These are phyloP conservation scores for Zonotrichia albicollis DNA, from an alignment of 2,797 vertebrate species.

Conservation along the genomic window DNA sequence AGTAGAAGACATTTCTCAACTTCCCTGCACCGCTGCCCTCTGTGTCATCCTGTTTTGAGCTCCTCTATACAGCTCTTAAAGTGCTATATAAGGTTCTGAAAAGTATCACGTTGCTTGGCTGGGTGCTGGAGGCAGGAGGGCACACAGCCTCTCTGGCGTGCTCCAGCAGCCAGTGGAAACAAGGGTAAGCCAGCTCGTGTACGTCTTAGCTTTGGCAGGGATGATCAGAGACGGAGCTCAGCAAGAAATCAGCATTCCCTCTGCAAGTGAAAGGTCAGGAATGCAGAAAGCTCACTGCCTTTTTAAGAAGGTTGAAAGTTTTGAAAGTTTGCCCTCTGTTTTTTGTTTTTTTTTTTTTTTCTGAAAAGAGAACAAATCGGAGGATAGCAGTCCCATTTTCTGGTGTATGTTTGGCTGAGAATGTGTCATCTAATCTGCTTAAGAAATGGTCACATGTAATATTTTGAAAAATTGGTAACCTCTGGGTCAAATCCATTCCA, in stretches of 20 bases:
- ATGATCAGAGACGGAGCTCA: conserved; percentile 42
- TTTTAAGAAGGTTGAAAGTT: conserved; percentile 43
- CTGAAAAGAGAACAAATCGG: not conserved
- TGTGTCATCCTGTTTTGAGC: conserved; percentile 15
- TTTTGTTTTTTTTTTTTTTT: not conserved
- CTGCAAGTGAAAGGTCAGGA: conserved; percentile 61
- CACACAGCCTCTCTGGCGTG: not conserved
- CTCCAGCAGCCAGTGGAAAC: conserved; percentile 49
- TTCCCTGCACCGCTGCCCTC: not conserved
- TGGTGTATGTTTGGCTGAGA: not conserved
- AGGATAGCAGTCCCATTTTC: not conserved
- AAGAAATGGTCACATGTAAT: not conserved
- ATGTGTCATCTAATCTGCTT: not conserved
- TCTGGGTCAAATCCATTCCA: not conserved
- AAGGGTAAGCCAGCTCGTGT: conserved; percentile 43
- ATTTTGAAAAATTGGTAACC: not conserved
- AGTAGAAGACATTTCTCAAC: conserved; percentile 26
- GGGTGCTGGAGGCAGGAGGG: conserved; percentile 33
- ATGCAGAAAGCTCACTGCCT: conserved; percentile 47
- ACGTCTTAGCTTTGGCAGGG: conserved; percentile 56
- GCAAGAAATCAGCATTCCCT: conserved; percentile 57
- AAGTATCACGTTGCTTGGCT: conserved; percentile 28
- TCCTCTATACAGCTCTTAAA: not conserved
- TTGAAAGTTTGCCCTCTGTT: not conserved
- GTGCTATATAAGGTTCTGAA: conserved; percentile 53